phyloP scores from a whole-genome alignment of 2,113 vertebrate genomes.

The Odontophorus gujanensis region DNA sequence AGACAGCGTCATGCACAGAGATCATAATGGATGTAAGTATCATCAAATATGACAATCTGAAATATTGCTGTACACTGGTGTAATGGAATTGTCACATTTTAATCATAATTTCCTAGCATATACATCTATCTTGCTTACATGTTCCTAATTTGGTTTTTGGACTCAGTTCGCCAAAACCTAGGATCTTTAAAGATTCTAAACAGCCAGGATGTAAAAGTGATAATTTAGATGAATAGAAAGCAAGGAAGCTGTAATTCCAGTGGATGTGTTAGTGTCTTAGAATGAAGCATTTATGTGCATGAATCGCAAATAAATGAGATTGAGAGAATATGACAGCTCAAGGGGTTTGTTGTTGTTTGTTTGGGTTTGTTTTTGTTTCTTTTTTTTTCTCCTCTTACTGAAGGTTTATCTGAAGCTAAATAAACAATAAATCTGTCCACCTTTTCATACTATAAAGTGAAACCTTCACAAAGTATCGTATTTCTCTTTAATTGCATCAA shows the following conservation, averaged over 20 bases:
- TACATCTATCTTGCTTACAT: neutral
- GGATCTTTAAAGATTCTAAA: neutral
- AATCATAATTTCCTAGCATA: neutral
- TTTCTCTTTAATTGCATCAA: neutral
- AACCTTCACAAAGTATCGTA: neutral
- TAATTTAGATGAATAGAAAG: neutral
- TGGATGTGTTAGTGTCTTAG: neutral
- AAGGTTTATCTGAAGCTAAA: neutral
- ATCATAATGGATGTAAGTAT: neutral
- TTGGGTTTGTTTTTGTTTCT: neutral
- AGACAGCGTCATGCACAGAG: neutral
- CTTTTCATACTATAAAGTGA: neutral
- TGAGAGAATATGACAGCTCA: neutral
- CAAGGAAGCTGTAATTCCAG: neutral
- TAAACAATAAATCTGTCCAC: neutral
- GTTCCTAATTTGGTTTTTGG: neutral
- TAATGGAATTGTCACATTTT: neutral
- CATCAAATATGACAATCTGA: neutral
- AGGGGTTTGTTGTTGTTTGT: accelerated
- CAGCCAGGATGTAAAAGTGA: neutral
- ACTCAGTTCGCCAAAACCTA: neutral
- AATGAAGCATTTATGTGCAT: neutral
- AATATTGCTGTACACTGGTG: neutral
- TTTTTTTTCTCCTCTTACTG: neutral
- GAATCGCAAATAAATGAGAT: neutral